Conservation (phyloP, 2,888 invertebrate genomes). For the Phyllotreta cruciferae region DNA sequence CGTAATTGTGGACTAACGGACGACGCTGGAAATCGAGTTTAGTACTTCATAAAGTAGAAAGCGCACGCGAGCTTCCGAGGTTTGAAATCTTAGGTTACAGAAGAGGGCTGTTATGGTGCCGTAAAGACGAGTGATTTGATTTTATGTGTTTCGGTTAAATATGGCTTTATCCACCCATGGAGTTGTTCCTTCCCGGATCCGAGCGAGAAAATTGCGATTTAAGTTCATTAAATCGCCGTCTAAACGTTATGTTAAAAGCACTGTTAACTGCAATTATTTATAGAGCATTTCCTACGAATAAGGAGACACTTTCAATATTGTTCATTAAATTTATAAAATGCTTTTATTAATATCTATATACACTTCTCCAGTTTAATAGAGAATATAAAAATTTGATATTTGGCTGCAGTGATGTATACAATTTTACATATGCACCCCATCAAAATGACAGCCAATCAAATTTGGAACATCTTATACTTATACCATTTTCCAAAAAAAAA, state of each 20-base stretch:
- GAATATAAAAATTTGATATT: too few relatives aligned
- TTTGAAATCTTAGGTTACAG: slow-evolving; percentile 60
- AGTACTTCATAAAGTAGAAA: slow-evolving; percentile 62
- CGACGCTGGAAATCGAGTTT: slow-evolving; percentile 59
- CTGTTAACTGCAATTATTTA: too few relatives aligned
- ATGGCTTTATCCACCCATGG: slow-evolving; percentile 55
- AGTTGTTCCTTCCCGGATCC: slow-evolving; percentile 29
- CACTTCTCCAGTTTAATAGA: too few relatives aligned
- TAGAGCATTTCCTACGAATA: too few relatives aligned
- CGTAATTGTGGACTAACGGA: slow-evolving; percentile 4
- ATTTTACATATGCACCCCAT: too few relatives aligned
- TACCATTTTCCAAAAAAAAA: too few relatives aligned
- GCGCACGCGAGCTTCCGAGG: slow-evolving; percentile 61
- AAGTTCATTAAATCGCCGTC: slow-evolving; percentile 14
- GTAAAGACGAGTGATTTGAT: slow-evolving; percentile 62
- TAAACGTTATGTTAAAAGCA: slow-evolving; percentile 3
- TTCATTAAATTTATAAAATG: too few relatives aligned
- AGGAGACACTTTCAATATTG: too few relatives aligned
- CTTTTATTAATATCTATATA: too few relatives aligned
- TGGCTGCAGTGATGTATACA: too few relatives aligned
- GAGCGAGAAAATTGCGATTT: slow-evolving; percentile 20
- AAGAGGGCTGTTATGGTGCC: slow-evolving; percentile 60
- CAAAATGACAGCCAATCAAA: too few relatives aligned
- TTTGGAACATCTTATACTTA: too few relatives aligned
- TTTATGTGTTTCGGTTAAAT: slow-evolving; percentile 62